Percentiles rank a stretch among this genome's conserved stretches.
Conservation (phyloP, 1,140 invertebrate species). For the Camponotus floridanus region DNA sequence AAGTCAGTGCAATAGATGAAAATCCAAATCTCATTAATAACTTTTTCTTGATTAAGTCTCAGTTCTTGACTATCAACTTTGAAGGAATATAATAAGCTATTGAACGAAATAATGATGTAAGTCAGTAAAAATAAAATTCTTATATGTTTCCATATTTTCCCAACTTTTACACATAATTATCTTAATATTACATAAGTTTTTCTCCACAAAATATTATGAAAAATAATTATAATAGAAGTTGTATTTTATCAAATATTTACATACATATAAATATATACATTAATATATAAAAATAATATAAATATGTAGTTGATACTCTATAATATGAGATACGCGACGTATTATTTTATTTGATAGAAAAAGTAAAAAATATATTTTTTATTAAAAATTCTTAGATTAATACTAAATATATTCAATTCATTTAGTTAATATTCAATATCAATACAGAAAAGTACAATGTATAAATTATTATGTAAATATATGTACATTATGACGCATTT, state of each 20-base stretch:
- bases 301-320: neutral
- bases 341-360: slow-evolving; percentile 21
- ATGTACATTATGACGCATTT: neutral
- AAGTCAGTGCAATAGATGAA: neutral
- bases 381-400: neutral
- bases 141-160: neutral
- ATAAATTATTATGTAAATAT: slow-evolving; percentile 6
- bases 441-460: neutral
- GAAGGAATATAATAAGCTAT: neutral
- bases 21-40: neutral
- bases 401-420: slow-evolving; percentile 11
- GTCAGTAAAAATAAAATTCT: neutral
- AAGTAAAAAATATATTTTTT: neutral
- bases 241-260: neutral
- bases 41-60: slow-evolving; percentile 1
- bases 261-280: neutral
- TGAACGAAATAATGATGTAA: neutral
- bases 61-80: neutral
- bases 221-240: slow-evolving; percentile 1
- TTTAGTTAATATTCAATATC: neutral
- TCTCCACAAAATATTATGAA: neutral
- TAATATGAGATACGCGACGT: no score
- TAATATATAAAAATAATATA: no score
- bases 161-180: neutral
- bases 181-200: neutral